Conservation (phyloP, 1,140 invertebrate species). For the Platyura marginata region DNA sequence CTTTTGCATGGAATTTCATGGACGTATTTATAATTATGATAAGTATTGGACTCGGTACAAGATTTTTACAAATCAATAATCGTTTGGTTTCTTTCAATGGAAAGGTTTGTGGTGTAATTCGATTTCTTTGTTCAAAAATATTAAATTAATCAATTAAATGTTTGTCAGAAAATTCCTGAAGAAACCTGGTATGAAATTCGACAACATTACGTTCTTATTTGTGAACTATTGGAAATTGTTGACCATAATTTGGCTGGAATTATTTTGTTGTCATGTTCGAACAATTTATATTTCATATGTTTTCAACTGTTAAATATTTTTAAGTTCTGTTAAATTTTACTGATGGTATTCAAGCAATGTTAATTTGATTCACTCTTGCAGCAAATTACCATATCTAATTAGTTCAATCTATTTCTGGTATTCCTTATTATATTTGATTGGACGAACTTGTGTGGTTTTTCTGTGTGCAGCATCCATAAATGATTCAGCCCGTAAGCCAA, state of each 20-base stretch:
- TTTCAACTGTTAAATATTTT: neutral
- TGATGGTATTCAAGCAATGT: too few species aligned
- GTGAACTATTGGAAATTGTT: neutral
- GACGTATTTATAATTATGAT: neutral
- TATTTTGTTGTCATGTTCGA: neutral
- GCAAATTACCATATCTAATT: slow-evolving; percentile 22
- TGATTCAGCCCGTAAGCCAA: slow-evolving; percentile 32
- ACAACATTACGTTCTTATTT: neutral
- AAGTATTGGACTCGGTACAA: neutral
- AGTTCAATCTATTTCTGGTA: slow-evolving; percentile 38
- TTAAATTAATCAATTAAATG: neutral
- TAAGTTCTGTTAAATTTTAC: slow-evolving; percentile 1
- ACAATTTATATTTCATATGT: neutral
- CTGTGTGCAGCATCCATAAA: slow-evolving; percentile 36
- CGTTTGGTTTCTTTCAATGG: neutral
- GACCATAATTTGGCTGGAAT: neutral
- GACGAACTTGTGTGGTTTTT: slow-evolving; percentile 33
- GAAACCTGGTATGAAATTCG: neutral
- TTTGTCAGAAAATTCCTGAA: too few species aligned
- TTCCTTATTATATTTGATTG: slow-evolving; percentile 36
- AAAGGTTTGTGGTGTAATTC: neutral
- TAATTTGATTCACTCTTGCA: too few species aligned
- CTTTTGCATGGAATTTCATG: neutral
- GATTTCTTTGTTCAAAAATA: neutral
- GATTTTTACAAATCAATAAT: neutral